Conservation (phyloP, 2,113 vertebrate species). For the Ranitomeya variabilis region DNA sequence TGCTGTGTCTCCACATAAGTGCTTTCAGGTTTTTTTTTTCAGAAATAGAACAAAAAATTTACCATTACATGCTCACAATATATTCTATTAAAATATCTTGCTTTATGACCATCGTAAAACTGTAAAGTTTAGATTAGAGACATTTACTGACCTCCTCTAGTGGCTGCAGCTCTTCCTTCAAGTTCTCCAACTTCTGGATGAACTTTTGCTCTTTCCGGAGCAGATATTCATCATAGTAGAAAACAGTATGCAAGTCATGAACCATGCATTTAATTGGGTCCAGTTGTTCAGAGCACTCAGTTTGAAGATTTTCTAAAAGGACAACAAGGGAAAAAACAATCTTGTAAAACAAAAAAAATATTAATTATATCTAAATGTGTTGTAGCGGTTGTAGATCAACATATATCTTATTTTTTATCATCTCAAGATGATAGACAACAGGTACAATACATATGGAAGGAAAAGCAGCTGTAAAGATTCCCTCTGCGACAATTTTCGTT, state of each 20-base stretch:
- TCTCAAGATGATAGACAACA: not conserved
- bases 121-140: not conserved
- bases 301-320: constrained; percentile 69
- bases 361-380: too few relatives aligned
- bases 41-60: too few relatives aligned
- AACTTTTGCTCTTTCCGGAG: constrained; percentile 79
- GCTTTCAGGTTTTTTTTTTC: too few relatives aligned
- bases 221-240: constrained; percentile 81
- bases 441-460: not conserved
- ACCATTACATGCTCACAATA: too few relatives aligned
- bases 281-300: constrained; percentile 68
- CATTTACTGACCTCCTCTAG: constrained; percentile 81
- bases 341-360: too few relatives aligned
- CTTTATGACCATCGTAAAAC: not conserved
- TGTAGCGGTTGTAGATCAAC: too few relatives aligned
- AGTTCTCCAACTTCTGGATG: constrained; percentile 76
- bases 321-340: not conserved
- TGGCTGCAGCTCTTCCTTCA: constrained; percentile 82
- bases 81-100: not conserved
- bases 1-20: too few relatives aligned
- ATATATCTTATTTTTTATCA: not conserved
- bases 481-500: too few relatives aligned
- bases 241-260: constrained; percentile 80
- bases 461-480: not conserved
- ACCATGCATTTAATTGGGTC: constrained; percentile 81